Evolutionary conservation across 2,888 invertebrate species (phyloP).

Genomic region (Tipula helvola): DNA sequence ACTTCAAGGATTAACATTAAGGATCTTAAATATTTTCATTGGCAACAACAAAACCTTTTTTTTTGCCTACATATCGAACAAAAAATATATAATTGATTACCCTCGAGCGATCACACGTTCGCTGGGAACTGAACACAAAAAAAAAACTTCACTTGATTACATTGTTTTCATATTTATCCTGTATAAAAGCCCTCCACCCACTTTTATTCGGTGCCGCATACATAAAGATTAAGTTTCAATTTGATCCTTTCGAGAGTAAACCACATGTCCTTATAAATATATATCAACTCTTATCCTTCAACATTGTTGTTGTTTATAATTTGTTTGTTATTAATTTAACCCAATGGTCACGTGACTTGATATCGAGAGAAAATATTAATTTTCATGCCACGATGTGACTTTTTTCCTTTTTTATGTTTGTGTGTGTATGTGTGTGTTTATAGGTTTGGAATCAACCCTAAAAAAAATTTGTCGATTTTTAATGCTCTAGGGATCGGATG

Average conservation of each 20-base stretch:
- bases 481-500: background rate
- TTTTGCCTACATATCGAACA: background rate
- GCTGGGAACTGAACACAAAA: background rate
- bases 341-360: constrained; percentile 4
- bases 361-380: background rate
- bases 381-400: background rate
- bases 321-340: constrained; percentile 4
- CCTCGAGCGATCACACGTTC: background rate
- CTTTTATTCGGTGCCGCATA: background rate
- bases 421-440: background rate
- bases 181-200: background rate
- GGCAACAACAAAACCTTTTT: background rate
- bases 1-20: background rate
- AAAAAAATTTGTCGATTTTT: background rate
- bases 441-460: background rate
- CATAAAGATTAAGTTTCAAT: background rate
- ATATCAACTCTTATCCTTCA: background rate
- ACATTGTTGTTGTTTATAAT: background rate
- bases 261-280: background rate
- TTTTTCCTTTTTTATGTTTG: background rate
- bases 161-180: background rate
- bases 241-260: background rate
- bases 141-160: background rate
- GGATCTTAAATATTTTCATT: background rate
- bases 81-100: background rate